Conservation (phyloP, 1,140 invertebrate genomes). For the Latrodectus geometricus region DNA sequence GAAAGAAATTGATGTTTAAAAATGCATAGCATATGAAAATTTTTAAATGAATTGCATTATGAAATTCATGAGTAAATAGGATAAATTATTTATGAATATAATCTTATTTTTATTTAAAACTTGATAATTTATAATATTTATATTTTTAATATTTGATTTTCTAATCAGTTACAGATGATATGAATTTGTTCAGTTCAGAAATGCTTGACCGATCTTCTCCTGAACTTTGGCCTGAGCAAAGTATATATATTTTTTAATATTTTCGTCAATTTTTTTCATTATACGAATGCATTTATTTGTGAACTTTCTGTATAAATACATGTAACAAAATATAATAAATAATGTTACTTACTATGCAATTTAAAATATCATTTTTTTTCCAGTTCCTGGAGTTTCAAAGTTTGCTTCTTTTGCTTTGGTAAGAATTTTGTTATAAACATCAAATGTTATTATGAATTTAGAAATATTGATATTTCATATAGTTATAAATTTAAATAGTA, state of each 20-base stretch:
- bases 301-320: neutral
- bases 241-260: slow-evolving; percentile 73
- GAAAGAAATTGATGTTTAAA: too few relatives aligned
- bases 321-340: neutral
- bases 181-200: slow-evolving; percentile 77
- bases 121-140: too few relatives aligned
- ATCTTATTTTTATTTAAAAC: too few relatives aligned
- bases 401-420: slow-evolving; percentile 72
- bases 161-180: slow-evolving; percentile 41
- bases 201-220: slow-evolving; percentile 90
- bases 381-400: slow-evolving; percentile 82
- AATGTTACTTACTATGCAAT: neutral
- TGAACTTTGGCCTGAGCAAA: slow-evolving; percentile 93
- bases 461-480: neutral
- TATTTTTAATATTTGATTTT: too few relatives aligned
- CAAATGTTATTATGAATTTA: neutral
- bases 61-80: too few relatives aligned
- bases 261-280: neutral
- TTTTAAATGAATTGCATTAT: too few relatives aligned
- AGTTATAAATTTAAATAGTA: too few relatives aligned
- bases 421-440: slow-evolving; percentile 17
- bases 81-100: too few relatives aligned
- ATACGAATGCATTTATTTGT: neutral
- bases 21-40: too few relatives aligned
- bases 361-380: neutral